Evolutionary conservation across 2,797 vertebrate genomes (phyloP), one percentile per base, ranked within the genome.

Genomic region (Lepidocolaptes lacrymiger): DNA sequence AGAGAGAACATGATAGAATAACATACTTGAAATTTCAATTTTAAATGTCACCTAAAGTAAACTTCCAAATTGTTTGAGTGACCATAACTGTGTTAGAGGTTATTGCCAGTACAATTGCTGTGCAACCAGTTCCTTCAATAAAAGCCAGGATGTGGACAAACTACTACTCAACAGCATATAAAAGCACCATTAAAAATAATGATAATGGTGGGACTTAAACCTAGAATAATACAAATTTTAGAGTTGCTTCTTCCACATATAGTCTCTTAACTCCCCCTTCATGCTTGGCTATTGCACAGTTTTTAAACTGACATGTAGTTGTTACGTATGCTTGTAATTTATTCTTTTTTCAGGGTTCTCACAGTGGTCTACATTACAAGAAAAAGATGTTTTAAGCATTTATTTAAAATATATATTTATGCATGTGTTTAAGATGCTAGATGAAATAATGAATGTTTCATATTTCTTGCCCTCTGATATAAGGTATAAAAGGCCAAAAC

Each of bases 1-100:
- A 69, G 44, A 52, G 44, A 74, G 34, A 96, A 32, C 48, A 23
- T 0, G 8, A 49, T 68, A 91, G 88, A 95, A 87, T 84, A 96
- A 91, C 0, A 5, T 61, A 68, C 55, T 85, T 48, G 52, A 91
- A 96, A 87, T 80, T 82, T 79, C 44, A 95, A 34, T 96, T 91
- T 94, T 77, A 95, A 94, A 96, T 92, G 61, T 89, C 84, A 55
- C 51, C 74, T 85, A 88, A 93, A 94, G 43, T 76, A 82, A 82
- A 89, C 36, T 96, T 71, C 48, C 24, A 93, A 73, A 74, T 54
- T 91, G 72, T 95, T 92, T 89, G 87, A 88, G 80, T 79, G 91
- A 75, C 66, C 68, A 37, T 67, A 90, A 59, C 49, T 67, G 58
- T 61, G 55, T 34, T 75, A 91, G 48, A 68, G 27, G 56, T 52